Evolutionary conservation across 2,888 invertebrate species (phyloP).

Genomic region (Tribolium freemani): DNA sequence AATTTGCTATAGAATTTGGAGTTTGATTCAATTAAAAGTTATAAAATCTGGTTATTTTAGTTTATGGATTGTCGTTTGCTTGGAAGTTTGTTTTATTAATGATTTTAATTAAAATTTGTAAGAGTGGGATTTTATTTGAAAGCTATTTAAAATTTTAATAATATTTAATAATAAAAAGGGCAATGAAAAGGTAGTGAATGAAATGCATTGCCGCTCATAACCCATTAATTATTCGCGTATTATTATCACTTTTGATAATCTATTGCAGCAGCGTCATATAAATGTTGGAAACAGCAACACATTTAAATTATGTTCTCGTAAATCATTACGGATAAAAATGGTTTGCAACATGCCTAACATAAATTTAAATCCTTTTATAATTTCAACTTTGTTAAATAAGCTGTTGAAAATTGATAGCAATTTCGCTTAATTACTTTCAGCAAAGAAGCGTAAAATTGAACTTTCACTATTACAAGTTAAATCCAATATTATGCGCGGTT

Average conservation of each 20-base stretch:
- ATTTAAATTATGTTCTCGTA: slow-evolving; percentile 44
- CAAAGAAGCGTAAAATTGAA: slow-evolving; percentile 29
- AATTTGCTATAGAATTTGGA: background rate
- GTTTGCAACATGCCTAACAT: slow-evolving; percentile 39
- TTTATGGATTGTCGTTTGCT: background rate
- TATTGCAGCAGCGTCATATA: slow-evolving; percentile 40
- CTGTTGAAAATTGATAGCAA: slow-evolving; percentile 41
- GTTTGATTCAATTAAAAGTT: background rate
- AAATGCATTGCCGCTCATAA: slow-evolving; percentile 18
- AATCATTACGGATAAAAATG: slow-evolving; percentile 43
- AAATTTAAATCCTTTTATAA: slow-evolving; percentile 42
- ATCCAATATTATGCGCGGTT: slow-evolving; percentile 11
- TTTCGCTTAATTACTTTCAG: slow-evolving; percentile 41
- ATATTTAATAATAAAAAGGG: slow-evolving; percentile 7
- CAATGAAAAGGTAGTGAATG: slow-evolving; percentile 5
- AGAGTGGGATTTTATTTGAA: background rate
- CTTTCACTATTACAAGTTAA: slow-evolving; percentile 21
- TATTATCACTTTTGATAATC: slow-evolving; percentile 43
- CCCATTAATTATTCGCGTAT: slow-evolving; percentile 40
- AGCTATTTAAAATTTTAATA: background rate
- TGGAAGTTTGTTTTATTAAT: background rate
- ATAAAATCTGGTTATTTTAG: background rate
- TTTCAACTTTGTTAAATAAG: slow-evolving; percentile 43
- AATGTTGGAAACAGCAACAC: slow-evolving; percentile 45
- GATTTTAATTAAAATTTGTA: slow-evolving; percentile 7